Conservation (phyloP, 1,140 invertebrate species). For the Liolophura sinensis region DNA sequence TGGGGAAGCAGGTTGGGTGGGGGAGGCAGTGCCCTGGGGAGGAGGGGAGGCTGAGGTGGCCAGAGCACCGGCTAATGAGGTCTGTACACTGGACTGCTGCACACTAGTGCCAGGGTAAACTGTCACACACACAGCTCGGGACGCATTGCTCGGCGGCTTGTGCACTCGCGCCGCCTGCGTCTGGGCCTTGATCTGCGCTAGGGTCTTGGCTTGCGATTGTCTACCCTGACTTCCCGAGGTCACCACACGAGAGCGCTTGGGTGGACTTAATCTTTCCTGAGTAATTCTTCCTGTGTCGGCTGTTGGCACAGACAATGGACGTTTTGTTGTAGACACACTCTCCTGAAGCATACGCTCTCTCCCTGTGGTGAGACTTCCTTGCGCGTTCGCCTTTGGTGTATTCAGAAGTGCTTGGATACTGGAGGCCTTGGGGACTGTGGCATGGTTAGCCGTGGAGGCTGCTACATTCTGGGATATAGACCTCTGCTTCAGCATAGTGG, state of each 20-base stretch:
- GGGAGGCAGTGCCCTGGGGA: constrained; percentile 13
- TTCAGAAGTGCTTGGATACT: background rate
- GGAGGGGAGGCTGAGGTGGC: constrained; percentile 5
- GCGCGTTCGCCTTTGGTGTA: background rate
- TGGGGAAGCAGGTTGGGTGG: constrained; percentile 14
- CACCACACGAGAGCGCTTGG: constrained; percentile 2
- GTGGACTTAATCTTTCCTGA: constrained; percentile 5
- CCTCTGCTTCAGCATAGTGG: constrained; percentile 48
- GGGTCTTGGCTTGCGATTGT: constrained; percentile 29
- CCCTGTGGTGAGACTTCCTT: background rate
- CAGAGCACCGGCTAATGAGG: constrained; percentile 1
- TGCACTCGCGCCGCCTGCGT: constrained; percentile 33
- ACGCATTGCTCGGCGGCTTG: constrained; percentile 12
- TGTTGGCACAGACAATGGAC: constrained; percentile 10
- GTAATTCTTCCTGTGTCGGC: constrained; percentile 2
- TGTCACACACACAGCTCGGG: background rate
- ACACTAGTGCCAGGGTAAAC: constrained; percentile 1
- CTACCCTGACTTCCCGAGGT: too few species aligned
- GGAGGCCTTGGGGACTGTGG: background rate
- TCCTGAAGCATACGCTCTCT: background rate
- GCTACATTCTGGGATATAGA: constrained; percentile 35
- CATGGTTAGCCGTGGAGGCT: background rate
- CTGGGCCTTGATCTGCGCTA: constrained; percentile 46
- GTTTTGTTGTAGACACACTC: constrained; percentile 13
- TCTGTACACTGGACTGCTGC: constrained; percentile 4